phyloP scores from a whole-genome alignment of 2,888 invertebrate species.

The Heteropelma amictum region DNA sequence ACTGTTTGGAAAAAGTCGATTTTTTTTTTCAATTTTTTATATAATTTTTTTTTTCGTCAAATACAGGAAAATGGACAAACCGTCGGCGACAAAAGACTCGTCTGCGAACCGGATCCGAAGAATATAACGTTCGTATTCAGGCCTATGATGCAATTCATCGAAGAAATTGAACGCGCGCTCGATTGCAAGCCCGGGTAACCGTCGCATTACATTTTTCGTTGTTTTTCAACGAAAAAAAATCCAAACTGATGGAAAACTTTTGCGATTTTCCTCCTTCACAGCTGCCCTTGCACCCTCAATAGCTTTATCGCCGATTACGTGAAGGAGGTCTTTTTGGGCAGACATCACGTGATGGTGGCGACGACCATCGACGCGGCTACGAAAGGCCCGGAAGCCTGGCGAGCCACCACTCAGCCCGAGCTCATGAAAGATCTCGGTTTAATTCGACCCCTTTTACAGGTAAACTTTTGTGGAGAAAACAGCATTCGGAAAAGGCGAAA shows the following conservation, averaged over 20 bases:
- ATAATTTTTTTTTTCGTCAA: not conserved
- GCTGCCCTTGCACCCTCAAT: slow-evolving; percentile 87
- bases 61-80: slow-evolving; percentile 65
- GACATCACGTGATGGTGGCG: slow-evolving; percentile 84
- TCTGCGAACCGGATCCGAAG: slow-evolving; percentile 87
- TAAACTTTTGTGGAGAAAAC: too few relatives aligned
- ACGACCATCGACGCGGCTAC: slow-evolving; percentile 85
- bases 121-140: slow-evolving; percentile 89
- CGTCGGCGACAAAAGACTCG: slow-evolving; percentile 80
- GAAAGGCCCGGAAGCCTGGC: slow-evolving; percentile 89
- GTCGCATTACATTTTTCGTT: too few relatives aligned
- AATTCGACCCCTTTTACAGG: slow-evolving; percentile 83
- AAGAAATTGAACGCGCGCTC: slow-evolving; percentile 88
- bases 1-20: too few relatives aligned
- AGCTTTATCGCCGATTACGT: slow-evolving; percentile 93
- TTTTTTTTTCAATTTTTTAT: not conserved
- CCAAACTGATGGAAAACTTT: too few relatives aligned
- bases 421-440: slow-evolving; percentile 82
- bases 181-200: slow-evolving; percentile 81
- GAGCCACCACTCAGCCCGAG: slow-evolving; percentile 85
- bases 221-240: not conserved
- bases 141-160: slow-evolving; percentile 89
- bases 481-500: too few relatives aligned
- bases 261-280: too few relatives aligned
- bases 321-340: slow-evolving; percentile 90